Conservation (phyloP, 2,113 vertebrate genomes). For the Ploceus nigricollis region DNA sequence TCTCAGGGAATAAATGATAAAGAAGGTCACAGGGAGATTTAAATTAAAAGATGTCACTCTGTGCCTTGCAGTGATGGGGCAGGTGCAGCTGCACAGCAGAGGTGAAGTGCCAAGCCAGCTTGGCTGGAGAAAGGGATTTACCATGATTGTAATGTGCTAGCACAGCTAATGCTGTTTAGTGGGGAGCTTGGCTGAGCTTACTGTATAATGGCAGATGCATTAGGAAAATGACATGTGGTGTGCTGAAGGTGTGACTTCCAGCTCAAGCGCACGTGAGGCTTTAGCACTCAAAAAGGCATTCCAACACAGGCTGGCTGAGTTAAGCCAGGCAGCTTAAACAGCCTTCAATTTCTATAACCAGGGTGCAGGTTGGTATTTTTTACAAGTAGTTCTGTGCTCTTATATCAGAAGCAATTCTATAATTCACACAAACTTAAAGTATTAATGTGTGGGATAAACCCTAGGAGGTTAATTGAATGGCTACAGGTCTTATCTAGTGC, state of each 20-base stretch:
- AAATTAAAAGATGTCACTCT: not conserved
- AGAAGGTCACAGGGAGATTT: not conserved
- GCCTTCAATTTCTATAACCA: not conserved
- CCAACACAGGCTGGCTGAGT: not conserved
- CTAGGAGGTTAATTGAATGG: not conserved
- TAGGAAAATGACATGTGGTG: not conserved
- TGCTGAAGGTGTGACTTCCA: not conserved
- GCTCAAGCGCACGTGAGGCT: not conserved
- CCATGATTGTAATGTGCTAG: not conserved
- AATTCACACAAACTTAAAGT: not conserved
- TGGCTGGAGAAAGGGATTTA: not conserved
- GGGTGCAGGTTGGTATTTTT: not conserved
- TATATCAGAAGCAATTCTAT: not conserved
- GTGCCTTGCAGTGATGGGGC: not conserved
- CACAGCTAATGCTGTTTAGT: not conserved
- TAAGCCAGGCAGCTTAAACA: not conserved
- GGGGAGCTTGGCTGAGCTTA: not conserved
- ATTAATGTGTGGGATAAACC: not conserved
- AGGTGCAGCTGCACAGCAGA: not conserved
- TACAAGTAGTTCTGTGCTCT: not conserved
- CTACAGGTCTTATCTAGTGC: not conserved
- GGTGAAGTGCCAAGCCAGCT: not conserved
- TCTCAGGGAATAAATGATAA: not conserved
- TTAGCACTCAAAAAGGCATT: not conserved
- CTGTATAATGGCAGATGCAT: not conserved